Conservation (phyloP, 2,888 invertebrate genomes). For the Platynereis dumerilii region DNA sequence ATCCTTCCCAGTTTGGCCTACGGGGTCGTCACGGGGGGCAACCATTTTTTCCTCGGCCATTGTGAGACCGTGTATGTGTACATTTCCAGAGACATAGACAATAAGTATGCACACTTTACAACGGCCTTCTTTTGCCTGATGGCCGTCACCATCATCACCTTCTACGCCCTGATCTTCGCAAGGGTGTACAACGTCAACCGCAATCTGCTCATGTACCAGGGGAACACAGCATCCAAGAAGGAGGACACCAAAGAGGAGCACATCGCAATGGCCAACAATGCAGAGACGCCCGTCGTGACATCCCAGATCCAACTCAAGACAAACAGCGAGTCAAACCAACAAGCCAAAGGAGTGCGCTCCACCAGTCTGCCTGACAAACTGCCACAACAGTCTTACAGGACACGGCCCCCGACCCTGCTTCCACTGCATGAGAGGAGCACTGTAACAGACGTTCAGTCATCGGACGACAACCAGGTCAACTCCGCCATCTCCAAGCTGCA, state of each 20-base stretch:
- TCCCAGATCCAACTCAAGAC: too few species aligned
- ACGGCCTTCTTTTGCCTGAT: conserved; percentile 42
- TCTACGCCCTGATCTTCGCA: conserved; percentile 44
- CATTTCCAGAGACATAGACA: background rate
- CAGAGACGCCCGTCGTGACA: too few species aligned
- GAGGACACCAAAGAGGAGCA: background rate
- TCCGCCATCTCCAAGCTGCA: too few species aligned
- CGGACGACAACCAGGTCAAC: too few species aligned
- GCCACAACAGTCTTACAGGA: too few species aligned
- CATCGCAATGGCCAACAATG: too few species aligned
- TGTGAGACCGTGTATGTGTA: background rate
- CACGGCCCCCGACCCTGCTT: too few species aligned
- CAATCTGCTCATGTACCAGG: background rate
- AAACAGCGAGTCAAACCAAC: too few species aligned
- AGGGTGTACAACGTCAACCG: conserved; percentile 34
- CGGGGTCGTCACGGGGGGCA: background rate
- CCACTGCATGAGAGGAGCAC: too few species aligned
- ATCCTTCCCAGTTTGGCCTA: background rate
- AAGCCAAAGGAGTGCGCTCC: too few species aligned
- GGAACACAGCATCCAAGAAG: background rate
- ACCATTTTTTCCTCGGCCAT: background rate
- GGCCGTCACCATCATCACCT: conserved; percentile 39
- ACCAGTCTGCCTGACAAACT: too few species aligned
- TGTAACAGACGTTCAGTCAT: too few species aligned
- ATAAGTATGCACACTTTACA: conserved; percentile 35